phyloP scores from a whole-genome alignment of 92 coral and sea anemone genomes.

The Virgularia gustaviana region DNA sequence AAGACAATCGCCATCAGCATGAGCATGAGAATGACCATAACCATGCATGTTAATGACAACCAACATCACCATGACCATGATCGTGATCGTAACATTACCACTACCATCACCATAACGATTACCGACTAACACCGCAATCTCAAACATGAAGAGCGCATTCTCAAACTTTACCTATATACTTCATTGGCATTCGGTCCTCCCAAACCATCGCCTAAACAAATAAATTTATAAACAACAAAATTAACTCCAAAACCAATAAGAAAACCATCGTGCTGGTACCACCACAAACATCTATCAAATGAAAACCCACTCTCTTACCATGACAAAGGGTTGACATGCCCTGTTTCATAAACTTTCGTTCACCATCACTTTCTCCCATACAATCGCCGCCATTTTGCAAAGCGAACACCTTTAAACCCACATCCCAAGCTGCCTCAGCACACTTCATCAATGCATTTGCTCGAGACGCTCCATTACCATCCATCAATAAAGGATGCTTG shows the following conservation, averaged over 20 bases:
- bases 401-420: conserved; percentile 70
- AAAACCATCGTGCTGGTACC: no score
- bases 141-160: background rate
- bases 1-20: no score
- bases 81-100: no score
- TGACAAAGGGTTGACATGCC: conserved; percentile 72
- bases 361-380: conserved; percentile 80
- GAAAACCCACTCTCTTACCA: no score
- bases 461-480: conserved; percentile 83
- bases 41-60: no score
- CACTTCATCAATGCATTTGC: conserved; percentile 95
- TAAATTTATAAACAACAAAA: no score
- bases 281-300: background rate
- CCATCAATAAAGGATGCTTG: conserved; percentile 69
- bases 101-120: background rate
- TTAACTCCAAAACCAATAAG: no score
- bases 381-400: conserved; percentile 97
- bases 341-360: conserved; percentile 67
- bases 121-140: background rate
- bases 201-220: conserved; percentile 76
- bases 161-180: conserved; percentile 77
- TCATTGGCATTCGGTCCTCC: conserved; percentile 99
- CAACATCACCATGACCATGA: no score
- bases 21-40: no score
- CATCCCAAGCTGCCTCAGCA: conserved; percentile 77